Evolutionary conservation across 2,797 vertebrate species (phyloP).

Genomic region (Acanthopagrus latus): DNA sequence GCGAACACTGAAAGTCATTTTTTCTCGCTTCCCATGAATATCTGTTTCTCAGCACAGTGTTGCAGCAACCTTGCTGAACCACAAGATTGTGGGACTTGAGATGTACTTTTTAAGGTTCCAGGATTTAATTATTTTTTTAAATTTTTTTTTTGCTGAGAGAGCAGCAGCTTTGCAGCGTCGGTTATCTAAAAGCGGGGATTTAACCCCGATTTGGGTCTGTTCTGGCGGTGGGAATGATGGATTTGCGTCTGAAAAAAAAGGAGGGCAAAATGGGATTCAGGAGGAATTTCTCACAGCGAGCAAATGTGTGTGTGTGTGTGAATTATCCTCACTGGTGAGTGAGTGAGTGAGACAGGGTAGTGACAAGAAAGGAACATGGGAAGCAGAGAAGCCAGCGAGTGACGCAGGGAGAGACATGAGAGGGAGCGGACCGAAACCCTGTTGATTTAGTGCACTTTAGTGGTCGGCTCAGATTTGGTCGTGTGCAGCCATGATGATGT

Average conservation of each 20-base stretch:
- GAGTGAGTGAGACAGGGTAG: constrained; percentile 38
- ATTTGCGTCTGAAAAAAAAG: constrained; percentile 63
- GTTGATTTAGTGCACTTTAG: constrained; percentile 28
- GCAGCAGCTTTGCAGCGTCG: constrained; percentile 44
- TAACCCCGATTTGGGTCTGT: constrained; percentile 65
- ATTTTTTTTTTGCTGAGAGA: constrained; percentile 36
- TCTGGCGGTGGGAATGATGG: constrained; percentile 55
- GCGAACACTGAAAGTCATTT: not conserved
- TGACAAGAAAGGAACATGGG: constrained; percentile 58
- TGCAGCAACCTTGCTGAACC: constrained; percentile 6
- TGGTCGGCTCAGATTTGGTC: not conserved
- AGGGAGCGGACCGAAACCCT: not conserved
- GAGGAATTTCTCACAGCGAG: constrained; percentile 68
- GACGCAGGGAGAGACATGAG: constrained; percentile 35
- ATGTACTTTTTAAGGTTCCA: constrained; percentile 50
- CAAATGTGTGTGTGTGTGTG: constrained; percentile 20
- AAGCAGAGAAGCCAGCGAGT: constrained; percentile 47
- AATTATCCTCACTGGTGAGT: constrained; percentile 49
- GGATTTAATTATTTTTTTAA: not conserved
- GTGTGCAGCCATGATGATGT: not conserved
- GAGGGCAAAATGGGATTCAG: constrained; percentile 62
- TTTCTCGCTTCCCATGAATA: constrained; percentile 55
- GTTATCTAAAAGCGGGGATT: constrained; percentile 54
- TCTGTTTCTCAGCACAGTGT: constrained; percentile 32
- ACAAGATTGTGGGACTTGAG: constrained; percentile 29